Conservation (phyloP, 2,888 invertebrate genomes). For the Noctua fimbriata region DNA sequence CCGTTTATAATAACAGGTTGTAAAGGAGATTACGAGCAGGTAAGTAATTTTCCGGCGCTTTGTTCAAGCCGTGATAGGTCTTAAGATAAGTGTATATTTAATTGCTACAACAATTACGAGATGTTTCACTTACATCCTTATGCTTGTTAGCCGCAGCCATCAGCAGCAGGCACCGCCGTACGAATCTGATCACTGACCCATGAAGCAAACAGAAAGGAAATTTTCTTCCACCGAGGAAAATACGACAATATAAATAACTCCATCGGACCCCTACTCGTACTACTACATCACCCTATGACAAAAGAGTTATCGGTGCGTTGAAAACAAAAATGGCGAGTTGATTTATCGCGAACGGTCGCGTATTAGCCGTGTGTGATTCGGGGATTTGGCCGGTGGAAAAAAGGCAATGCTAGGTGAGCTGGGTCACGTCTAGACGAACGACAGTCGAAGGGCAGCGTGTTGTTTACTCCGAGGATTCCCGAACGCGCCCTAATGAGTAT, state of each 20-base stretch:
- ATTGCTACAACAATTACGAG: conserved; percentile 36
- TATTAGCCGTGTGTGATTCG: conserved; percentile 82
- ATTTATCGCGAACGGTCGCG: conserved; percentile 83
- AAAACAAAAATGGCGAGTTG: conserved; percentile 90
- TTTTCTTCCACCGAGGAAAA: conserved; percentile 89
- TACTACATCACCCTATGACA: conserved; percentile 90
- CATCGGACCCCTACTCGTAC: conserved; percentile 86
- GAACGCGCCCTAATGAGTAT: conserved; percentile 75
- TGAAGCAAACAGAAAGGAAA: conserved; percentile 90
- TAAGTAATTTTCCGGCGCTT: conserved; percentile 57
- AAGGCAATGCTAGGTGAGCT: conserved; percentile 69
- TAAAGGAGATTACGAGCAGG: conserved; percentile 56
- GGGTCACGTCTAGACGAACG: conserved; percentile 76
- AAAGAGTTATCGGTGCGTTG: conserved; percentile 91
- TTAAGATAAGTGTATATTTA: conserved; percentile 50
- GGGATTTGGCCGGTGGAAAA: conserved; percentile 69
- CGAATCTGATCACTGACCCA: conserved; percentile 90
- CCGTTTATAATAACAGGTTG: conserved; percentile 61
- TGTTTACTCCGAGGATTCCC: conserved; percentile 74
- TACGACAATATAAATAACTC: conserved; percentile 90
- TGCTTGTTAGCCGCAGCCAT: conserved; percentile 58
- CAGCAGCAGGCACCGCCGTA: conserved; percentile 78
- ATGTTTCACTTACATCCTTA: conserved; percentile 70
- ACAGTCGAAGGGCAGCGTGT: conserved; percentile 74
- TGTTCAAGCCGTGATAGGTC: conserved; percentile 54